phyloP scores from a whole-genome alignment of 2,797 vertebrate species.

The Aplochiton taeniatus region DNA sequence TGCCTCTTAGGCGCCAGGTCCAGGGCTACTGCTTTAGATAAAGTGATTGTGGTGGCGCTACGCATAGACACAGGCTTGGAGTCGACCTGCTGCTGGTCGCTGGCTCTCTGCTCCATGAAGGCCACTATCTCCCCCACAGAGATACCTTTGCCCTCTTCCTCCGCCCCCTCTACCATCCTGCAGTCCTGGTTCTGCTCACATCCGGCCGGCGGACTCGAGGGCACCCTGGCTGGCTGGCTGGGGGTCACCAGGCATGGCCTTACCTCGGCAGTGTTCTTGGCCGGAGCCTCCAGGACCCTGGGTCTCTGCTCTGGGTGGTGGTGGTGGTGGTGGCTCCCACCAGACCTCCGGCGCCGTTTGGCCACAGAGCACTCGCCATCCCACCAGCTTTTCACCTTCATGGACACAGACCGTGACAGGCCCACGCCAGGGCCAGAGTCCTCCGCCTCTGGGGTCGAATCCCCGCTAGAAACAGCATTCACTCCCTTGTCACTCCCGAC shows the following conservation, averaged over 20 bases:
- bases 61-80: constrained; percentile 69
- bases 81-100: constrained; percentile 72
- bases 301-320: constrained; percentile 30
- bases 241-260: constrained; percentile 54
- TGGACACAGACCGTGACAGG: constrained; percentile 53
- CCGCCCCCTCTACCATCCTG: constrained; percentile 11
- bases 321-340: constrained; percentile 60
- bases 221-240: constrained; percentile 41
- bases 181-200: not conserved
- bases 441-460: not conserved
- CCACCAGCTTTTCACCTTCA: constrained; percentile 89
- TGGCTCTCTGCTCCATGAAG: constrained; percentile 87
- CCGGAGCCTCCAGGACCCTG: constrained; percentile 35
- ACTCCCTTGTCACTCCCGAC: too few relatives aligned
- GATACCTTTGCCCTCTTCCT: constrained; percentile 62
- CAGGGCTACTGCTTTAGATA: constrained; percentile 53
- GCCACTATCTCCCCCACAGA: constrained; percentile 97
- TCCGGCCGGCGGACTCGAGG: constrained; percentile 32
- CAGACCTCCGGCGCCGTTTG: constrained; percentile 86
- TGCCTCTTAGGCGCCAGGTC: not conserved
- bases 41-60: constrained; percentile 62
- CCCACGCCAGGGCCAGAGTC: not conserved
- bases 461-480: too few relatives aligned
- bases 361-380: constrained; percentile 83
- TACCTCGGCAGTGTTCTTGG: constrained; percentile 67